Percentiles rank a stretch among this genome's conserved stretches.
Conservation (phyloP, 2,113 vertebrate genomes). For the Pithys albifrons region DNA sequence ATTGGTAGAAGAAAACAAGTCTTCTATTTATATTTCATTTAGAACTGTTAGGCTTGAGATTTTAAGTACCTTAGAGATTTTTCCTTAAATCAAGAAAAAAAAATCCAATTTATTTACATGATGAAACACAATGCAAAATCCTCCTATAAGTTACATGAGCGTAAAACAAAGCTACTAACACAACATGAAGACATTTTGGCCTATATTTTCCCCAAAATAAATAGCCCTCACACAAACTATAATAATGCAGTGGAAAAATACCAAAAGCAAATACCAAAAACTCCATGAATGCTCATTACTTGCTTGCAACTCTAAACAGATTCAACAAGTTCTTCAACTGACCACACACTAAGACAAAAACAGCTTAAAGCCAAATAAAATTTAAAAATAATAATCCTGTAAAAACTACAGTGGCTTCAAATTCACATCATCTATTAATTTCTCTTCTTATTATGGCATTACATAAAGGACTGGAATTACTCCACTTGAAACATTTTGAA, state of each 20-base stretch:
- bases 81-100: neutral
- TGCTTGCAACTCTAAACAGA: neutral
- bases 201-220: neutral
- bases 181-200: neutral
- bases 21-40: neutral
- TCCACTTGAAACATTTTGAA: neutral
- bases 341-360: neutral
- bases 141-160: accelerated
- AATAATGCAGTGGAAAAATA: neutral
- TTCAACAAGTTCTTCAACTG: slow-evolving; percentile 1
- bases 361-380: neutral
- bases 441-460: neutral
- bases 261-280: neutral
- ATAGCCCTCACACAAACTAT: neutral
- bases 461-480: neutral
- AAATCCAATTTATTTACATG: neutral
- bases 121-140: neutral
- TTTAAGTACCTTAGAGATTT: neutral
- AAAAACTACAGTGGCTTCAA: neutral
- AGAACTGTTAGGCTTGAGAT: neutral
- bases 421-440: neutral
- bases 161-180: neutral
- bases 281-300: neutral
- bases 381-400: neutral
- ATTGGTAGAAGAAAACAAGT: neutral